A percentile compares a stretch with the other conserved stretches of the same genome.
phyloP scores from a whole-genome alignment of 2,888 invertebrate species.

The Melolontha melolontha region DNA sequence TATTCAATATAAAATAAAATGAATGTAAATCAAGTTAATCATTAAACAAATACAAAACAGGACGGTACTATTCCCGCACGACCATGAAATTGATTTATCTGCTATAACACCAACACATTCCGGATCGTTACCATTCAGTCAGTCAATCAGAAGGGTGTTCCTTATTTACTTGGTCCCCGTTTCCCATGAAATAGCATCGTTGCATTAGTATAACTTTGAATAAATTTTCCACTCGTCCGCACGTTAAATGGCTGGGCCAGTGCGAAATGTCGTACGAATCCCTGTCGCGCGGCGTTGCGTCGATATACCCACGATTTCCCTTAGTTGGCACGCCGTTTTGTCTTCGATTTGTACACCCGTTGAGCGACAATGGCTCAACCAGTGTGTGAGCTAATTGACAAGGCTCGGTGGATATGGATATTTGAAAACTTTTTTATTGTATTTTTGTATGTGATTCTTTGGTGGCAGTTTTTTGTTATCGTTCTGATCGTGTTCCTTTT shows the following conservation, averaged over 20 bases:
- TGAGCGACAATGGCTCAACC: constrained; percentile 56
- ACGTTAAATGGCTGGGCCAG: constrained; percentile 62
- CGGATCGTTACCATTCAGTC: constrained; percentile 26
- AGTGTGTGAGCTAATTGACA: constrained; percentile 50
- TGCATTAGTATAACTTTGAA: constrained; percentile 55
- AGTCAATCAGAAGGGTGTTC: constrained; percentile 37
- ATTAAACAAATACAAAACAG: too few species aligned
- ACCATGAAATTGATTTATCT: constrained; percentile 42
- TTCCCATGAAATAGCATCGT: constrained; percentile 55
- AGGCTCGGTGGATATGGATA: constrained; percentile 55
- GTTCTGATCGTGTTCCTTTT: too few species aligned
- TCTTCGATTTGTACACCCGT: constrained; percentile 58
- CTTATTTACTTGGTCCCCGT: constrained; percentile 41
- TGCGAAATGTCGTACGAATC: constrained; percentile 59
- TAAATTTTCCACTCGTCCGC: constrained; percentile 64
- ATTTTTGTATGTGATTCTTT: neutral
- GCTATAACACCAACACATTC: constrained; percentile 32
- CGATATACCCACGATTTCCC: constrained; percentile 45
- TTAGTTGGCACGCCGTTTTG: constrained; percentile 40
- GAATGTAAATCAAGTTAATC: too few species aligned
- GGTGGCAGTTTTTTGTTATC: too few species aligned
- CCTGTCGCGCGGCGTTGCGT: constrained; percentile 45
- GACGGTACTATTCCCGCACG: neutral
- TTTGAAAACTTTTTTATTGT: constrained; percentile 55
- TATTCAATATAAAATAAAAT: too few species aligned